A percentile compares a stretch with the other conserved stretches of the same genome.
Conservation (phyloP, 2,113 vertebrate species). For the Fukomys damarensis region DNA sequence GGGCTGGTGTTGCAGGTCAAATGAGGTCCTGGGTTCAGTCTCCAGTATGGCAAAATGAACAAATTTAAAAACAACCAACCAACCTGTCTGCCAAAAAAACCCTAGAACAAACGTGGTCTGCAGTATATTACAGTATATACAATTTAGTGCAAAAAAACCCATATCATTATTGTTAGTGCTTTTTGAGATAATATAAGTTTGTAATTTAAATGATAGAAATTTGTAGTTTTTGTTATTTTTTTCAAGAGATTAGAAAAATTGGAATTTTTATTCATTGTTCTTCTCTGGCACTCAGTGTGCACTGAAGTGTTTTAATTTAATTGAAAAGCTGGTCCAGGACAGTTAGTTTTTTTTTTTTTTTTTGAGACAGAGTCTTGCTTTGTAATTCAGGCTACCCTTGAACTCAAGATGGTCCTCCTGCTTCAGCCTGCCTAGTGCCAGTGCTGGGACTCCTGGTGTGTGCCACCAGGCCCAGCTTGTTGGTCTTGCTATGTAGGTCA, state of each 20-base stretch:
- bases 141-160: not conserved
- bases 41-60: not conserved
- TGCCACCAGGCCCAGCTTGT: not conserved
- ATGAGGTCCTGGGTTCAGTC: not conserved
- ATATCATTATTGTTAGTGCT: not conserved
- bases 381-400: not conserved
- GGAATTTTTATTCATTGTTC: not conserved
- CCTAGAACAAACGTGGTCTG: not conserved
- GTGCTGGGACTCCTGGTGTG: not conserved
- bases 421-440: not conserved
- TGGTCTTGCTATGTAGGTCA: not conserved
- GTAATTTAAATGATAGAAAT: not conserved
- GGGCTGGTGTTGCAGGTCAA: not conserved
- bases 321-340: not conserved
- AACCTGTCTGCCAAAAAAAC: not conserved
- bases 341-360: not conserved
- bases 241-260: conserved; percentile 6
- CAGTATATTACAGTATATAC: not conserved
- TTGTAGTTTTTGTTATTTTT: conserved; percentile 32
- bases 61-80: too few relatives aligned
- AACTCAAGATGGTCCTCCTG: not conserved
- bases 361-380: not conserved
- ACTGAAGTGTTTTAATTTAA: conserved; percentile 27
- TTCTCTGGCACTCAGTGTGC: not conserved
- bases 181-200: conserved; percentile 1